These are phyloP conservation scores for Xestia sexstrigata DNA, from an alignment of 2,888 invertebrate genomes.

Conservation along the genomic window DNA sequence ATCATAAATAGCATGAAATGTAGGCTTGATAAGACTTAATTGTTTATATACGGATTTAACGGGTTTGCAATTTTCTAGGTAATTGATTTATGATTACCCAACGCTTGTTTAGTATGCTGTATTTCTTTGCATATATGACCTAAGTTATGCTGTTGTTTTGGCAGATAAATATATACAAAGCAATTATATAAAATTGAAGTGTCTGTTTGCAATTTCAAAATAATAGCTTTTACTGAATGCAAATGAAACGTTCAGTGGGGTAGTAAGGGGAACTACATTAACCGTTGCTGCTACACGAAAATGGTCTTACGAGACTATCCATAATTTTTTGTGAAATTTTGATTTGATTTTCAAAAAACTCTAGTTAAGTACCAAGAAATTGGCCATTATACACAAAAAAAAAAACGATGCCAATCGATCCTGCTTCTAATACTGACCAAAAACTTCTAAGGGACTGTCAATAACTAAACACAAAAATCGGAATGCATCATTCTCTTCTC, in stretches of 20 bases:
- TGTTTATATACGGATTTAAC: slow-evolving; percentile 29
- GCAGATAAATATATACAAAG: neutral
- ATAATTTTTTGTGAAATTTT: too few species aligned
- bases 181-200: too few species aligned
- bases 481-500: neutral
- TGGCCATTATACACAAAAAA: too few species aligned
- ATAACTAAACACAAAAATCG: neutral
- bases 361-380: too few species aligned
- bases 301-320: too few species aligned
- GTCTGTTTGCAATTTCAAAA: too few species aligned
- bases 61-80: slow-evolving; percentile 45
- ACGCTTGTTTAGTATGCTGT: slow-evolving; percentile 30
- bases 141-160: neutral
- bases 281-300: too few species aligned
- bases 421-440: too few species aligned
- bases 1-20: slow-evolving; percentile 14
- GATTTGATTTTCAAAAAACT: too few species aligned
- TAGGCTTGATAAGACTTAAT: slow-evolving; percentile 45
- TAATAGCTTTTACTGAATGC: neutral
- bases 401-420: too few species aligned
- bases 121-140: neutral
- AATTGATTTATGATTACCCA: slow-evolving; percentile 58
- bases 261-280: too few species aligned
- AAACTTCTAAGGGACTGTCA: too few species aligned
- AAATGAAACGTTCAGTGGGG: neutral